Conservation (phyloP, 2,797 vertebrate genomes). For the Tragelaphus eurycerus region DNA sequence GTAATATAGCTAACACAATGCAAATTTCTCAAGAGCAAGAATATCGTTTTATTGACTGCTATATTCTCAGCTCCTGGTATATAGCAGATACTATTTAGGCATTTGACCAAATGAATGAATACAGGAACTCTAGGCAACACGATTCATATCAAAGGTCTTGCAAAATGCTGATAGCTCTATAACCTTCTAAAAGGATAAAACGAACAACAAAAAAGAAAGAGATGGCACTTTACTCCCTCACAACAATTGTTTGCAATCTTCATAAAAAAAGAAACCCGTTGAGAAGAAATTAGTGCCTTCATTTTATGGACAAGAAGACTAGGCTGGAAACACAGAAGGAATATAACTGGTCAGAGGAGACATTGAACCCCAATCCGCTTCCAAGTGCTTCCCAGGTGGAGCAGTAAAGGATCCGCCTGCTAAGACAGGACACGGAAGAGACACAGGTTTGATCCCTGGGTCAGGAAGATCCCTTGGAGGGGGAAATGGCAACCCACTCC, state of each 20-base stretch:
- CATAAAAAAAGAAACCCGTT: not conserved
- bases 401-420: not conserved
- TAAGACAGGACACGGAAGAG: not conserved
- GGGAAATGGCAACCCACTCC: not conserved
- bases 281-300: not conserved
- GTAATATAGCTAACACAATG: not conserved
- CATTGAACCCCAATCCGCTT: not conserved
- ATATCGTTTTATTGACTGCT: not conserved
- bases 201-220: not conserved
- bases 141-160: not conserved
- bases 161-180: constrained; percentile 18
- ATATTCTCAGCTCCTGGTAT: not conserved
- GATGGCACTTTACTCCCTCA: not conserved
- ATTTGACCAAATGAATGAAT: not conserved
- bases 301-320: constrained; percentile 32
- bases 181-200: not conserved
- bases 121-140: not conserved
- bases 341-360: not conserved
- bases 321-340: not conserved
- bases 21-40: not conserved
- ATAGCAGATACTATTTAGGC: not conserved
- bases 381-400: not conserved
- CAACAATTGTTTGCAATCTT: not conserved
- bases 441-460: not conserved
- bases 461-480: not conserved